Percentiles rank a stretch among this genome's conserved stretches.
phyloP scores from a whole-genome alignment of 1,140 invertebrate genomes.

The Magallana ariakensis region DNA sequence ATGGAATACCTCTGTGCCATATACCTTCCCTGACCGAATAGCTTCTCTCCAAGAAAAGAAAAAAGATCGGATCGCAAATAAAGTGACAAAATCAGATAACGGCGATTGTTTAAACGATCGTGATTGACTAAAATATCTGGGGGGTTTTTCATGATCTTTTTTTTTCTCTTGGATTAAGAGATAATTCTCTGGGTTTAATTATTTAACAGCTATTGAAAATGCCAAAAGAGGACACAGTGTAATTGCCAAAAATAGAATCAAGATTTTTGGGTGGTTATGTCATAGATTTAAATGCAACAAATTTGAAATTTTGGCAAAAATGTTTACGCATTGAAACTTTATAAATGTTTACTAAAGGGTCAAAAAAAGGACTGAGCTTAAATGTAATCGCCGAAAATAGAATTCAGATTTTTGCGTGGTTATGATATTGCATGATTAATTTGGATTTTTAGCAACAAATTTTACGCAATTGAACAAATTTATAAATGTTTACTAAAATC shows the following conservation, averaged over 20 bases:
- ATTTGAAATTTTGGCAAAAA: not conserved
- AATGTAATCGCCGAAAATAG: no score
- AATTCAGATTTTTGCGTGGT: no score
- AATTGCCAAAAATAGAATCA: no score
- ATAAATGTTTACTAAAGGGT: no score
- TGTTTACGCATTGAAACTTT: no score
- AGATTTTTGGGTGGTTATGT: no score
- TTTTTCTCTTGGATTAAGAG: not conserved
- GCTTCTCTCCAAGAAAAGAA: not conserved
- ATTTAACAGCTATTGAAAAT: not conserved
- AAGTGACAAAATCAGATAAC: conserved; percentile 14
- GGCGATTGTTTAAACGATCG: not conserved
- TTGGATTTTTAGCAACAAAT: no score
- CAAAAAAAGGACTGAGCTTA: no score
- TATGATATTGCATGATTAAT: no score
- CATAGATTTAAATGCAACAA: not conserved
- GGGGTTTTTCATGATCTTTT: not conserved
- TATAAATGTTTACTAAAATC: no score
- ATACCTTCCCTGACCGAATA: conserved; percentile 20
- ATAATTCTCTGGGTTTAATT: not conserved
- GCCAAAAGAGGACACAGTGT: not conserved
- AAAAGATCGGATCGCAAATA: not conserved
- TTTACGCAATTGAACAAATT: no score
- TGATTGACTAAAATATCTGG: not conserved
- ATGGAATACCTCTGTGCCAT: not conserved